Evolutionary conservation across 2,888 invertebrate genomes (phyloP), one percentile per base, ranked within the genome.

Genomic region (Herminia tarsipennalis): DNA sequence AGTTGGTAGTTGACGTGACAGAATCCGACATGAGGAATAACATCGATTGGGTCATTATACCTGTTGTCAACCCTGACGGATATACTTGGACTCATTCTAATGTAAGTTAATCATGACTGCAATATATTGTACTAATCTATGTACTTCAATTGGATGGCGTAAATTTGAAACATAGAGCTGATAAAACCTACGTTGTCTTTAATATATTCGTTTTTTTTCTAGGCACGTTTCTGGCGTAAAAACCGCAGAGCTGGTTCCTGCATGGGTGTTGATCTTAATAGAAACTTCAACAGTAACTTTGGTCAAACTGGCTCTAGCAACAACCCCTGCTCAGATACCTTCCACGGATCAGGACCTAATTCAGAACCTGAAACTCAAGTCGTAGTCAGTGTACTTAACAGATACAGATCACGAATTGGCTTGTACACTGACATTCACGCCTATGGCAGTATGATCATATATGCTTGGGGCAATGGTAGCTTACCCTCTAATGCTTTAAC

Each of bases 401-500:
- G 85, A 1, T 75, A 93, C 14, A 77, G 83, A 0, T 68, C 76
- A 14, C 81, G 92, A 4, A 76, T 94, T 2, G 92, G 93, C 45
- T 81, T 95, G 37, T 97, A 95, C 76, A 66, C 96, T 6, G 94
- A 95, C 5, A 84, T 96, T 25, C 97, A 97, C 76, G 94, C 96
- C 9, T 96, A 93, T 66, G 96, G 96, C 18, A 92, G 93, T 59
- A 93, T 93, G 75, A 76, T 95, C 20, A 66, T 89, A 0, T 89
- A 65, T 22, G 88, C 83, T 0, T 88, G 65, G 18, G 88, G 86
- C 0, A 73, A 70, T 9, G 81, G 83, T 24, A 78, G 79, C 0
- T 70, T 92, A 45, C 93, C 93, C n/a, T 81, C 86, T 0, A 92
- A 94, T 52, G 88, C 79, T 14, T 68, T 87, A 0, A 73, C 76